Base-by-base conservation (phyloP, 2,888 invertebrate species). In the Erebia ligea region DNA sequence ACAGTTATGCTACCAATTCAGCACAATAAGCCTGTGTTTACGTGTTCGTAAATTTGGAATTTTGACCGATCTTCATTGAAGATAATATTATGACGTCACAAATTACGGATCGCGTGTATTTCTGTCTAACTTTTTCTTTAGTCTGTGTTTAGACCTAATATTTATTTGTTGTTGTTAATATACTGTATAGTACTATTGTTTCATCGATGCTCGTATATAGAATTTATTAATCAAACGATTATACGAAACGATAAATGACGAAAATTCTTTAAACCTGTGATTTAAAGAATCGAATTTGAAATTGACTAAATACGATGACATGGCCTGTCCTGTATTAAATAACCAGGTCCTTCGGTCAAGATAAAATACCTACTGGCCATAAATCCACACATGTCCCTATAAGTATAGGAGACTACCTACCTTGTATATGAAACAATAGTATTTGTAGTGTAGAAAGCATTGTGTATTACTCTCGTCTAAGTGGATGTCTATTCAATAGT, bases 111-210 rank as follows among this genome's bases (percentile, higher is more conserved):
- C 48, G 15, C 42, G 42, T 42, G 42, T 42, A 42, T 11, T 42
- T 42, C 56, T 34, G 9, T 40, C 58, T 58, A 11, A 13, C 45
- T 62, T 62, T 62, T 48, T 13, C 45, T 48, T 62, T 66, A 45
- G 56, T 66, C 17, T 21, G 40, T 62, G 66, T 15, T 69, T 76
- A 76, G 73, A 73, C 73, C 56, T 77, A 75, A 70, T 76, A 78
- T 79, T 78, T 76, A 78, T 78, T 62, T 77, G 73, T 76, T 77
- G 73, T 70, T 75, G 34, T 25, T 67, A 64, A 71, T 69, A 70
- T 70, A 70, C 69, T 70, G 56, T 52, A 52, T 68, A 52, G 64
- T 45, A 72, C 75, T 70, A 70, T 73, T 76, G 77, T 73, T 76
- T 75, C 73, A 71, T 59, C 25, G 63, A 56, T 73, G 59, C 59